These are phyloP conservation scores for Atlantisia rogersi DNA, from an alignment of 2,113 vertebrate genomes.

Conservation along the genomic window DNA sequence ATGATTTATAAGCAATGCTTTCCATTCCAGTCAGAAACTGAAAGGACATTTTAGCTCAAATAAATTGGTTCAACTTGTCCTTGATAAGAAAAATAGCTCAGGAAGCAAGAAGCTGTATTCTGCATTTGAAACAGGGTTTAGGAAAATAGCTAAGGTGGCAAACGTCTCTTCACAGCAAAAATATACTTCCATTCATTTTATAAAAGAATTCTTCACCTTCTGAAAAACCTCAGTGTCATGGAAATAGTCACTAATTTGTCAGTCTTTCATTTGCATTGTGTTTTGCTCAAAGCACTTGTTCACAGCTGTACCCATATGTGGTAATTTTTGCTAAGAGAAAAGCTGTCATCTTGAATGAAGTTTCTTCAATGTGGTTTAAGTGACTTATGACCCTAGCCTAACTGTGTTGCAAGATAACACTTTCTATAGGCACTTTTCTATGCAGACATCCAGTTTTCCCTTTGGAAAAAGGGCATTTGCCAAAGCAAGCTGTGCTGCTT, in stretches of 20 bases:
- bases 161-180: not conserved
- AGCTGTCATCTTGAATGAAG: not conserved
- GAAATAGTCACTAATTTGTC: not conserved
- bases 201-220: not conserved
- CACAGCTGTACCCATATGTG: not conserved
- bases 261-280: not conserved
- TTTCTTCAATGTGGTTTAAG: not conserved
- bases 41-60: not conserved
- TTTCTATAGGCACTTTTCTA: not conserved
- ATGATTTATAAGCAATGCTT: not conserved
- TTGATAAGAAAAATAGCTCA: not conserved
- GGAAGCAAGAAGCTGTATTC: not conserved
- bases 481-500: not conserved
- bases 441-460: not conserved
- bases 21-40: not conserved
- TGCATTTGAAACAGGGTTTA: constrained; percentile 14
- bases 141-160: not conserved
- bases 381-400: not conserved
- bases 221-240: not conserved
- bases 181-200: not conserved
- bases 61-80: not conserved
- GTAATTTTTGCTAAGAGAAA: not conserved
- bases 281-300: not conserved
- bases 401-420: not conserved
- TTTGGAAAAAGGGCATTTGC: not conserved